Evolutionary conservation across 2,113 vertebrate genomes (phyloP).

Genomic region (Ochotona princeps): DNA sequence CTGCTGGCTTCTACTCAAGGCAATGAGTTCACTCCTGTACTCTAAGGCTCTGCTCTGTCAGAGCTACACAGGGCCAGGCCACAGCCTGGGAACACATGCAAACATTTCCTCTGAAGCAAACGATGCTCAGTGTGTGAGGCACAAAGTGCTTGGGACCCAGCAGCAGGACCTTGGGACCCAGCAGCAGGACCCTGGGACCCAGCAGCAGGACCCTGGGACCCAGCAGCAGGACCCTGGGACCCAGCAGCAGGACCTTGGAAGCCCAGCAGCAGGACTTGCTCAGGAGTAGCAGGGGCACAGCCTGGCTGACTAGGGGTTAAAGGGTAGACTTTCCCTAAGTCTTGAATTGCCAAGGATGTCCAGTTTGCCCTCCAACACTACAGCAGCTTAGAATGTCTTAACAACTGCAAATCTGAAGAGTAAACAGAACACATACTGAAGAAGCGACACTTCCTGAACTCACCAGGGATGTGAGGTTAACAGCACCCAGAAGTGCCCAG

Average conservation of each 20-base stretch:
- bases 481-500: neutral
- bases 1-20: neutral
- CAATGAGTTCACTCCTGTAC: neutral
- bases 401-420: neutral
- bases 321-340: too few species aligned
- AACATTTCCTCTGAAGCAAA: neutral
- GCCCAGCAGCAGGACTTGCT: too few species aligned
- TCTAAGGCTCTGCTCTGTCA: neutral
- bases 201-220: too few species aligned
- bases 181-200: neutral
- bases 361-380: neutral
- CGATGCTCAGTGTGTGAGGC: neutral
- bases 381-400: too few species aligned
- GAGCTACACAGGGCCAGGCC: neutral
- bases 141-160: neutral
- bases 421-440: neutral
- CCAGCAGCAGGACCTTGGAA: too few species aligned
- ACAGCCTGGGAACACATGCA: neutral
- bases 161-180: neutral
- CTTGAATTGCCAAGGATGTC: neutral
- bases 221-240: too few species aligned
- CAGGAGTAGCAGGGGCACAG: too few species aligned
- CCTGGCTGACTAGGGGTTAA: too few species aligned
- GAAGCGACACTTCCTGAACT: neutral
- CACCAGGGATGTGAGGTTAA: neutral